Conservation (phyloP, 2,888 invertebrate genomes). For the Aporophyla lueneburgensis region DNA sequence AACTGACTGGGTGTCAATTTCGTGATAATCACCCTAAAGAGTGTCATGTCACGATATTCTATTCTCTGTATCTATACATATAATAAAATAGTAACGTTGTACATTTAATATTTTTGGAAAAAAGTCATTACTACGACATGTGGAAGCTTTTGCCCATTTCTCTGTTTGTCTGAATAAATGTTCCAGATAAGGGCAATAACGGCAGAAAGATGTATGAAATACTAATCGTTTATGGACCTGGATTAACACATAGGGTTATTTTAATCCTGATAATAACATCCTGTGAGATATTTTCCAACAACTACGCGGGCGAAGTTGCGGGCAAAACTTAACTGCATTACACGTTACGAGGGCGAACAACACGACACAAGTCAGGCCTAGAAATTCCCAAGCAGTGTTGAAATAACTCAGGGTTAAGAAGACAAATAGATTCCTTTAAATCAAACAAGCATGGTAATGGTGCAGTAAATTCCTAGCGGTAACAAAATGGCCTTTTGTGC, state of each 20-base stretch:
- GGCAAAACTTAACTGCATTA: not conserved
- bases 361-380: not conserved
- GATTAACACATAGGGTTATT: not conserved
- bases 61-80: not conserved
- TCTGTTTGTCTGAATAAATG: not conserved
- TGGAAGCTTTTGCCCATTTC: not conserved
- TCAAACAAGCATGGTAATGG: constrained; percentile 16
- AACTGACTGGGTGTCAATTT: too few species aligned
- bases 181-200: not conserved
- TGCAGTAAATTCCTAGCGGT: constrained; percentile 47
- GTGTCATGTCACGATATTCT: not conserved
- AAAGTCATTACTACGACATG: not conserved
- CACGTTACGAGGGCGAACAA: not conserved
- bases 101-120: not conserved
- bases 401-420: constrained; percentile 21
- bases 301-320: not conserved
- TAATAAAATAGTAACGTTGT: not conserved
- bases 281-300: not conserved
- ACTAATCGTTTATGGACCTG: not conserved
- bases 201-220: not conserved
- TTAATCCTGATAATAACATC: not conserved
- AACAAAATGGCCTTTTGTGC: constrained; percentile 47
- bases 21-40: not conserved
- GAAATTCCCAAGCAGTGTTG: not conserved
- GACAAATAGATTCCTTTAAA: constrained; percentile 47